Percentiles rank a stretch among this genome's conserved stretches.
Conservation (phyloP, 1,140 invertebrate genomes). For the Ganaspis sp. region DNA sequence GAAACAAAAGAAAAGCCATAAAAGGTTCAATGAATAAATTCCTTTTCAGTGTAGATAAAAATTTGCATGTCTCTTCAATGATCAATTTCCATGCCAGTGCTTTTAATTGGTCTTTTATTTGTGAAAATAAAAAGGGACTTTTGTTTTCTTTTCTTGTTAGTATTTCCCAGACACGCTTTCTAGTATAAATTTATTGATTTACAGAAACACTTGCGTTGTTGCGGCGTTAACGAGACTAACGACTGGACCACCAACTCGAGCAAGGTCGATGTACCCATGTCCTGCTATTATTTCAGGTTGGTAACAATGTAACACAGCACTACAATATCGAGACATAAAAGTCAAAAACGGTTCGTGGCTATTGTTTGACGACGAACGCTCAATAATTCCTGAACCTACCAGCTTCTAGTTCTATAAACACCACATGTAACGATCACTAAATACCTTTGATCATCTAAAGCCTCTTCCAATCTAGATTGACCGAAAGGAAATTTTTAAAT, state of each 20-base stretch:
- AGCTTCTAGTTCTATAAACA: neutral
- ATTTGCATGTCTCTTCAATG: too few species aligned
- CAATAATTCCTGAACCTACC: neutral
- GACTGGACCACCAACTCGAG: constrained; percentile 8
- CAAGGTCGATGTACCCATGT: neutral
- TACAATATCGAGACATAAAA: neutral
- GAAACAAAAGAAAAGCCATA: constrained; percentile 35
- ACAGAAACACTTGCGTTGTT: constrained; percentile 3
- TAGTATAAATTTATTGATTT: constrained; percentile 15
- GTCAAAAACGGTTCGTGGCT: neutral
- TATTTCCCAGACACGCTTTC: neutral
- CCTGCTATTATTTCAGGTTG: neutral
- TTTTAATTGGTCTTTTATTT: too few species aligned
- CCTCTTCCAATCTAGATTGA: neutral
- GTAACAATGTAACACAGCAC: neutral
- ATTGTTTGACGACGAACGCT: neutral
- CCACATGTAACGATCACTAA: neutral
- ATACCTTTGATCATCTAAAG: neutral
- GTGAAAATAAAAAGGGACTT: neutral
- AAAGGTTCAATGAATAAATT: constrained; percentile 2
- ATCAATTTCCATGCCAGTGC: too few species aligned
- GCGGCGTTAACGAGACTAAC: constrained; percentile 1
- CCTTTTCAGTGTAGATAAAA: too few species aligned
- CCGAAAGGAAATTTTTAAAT: neutral
- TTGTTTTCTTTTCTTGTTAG: neutral